Evolutionary conservation across 1,140 invertebrate species (phyloP).

Genomic region (Polypedilum vanderplanki): DNA sequence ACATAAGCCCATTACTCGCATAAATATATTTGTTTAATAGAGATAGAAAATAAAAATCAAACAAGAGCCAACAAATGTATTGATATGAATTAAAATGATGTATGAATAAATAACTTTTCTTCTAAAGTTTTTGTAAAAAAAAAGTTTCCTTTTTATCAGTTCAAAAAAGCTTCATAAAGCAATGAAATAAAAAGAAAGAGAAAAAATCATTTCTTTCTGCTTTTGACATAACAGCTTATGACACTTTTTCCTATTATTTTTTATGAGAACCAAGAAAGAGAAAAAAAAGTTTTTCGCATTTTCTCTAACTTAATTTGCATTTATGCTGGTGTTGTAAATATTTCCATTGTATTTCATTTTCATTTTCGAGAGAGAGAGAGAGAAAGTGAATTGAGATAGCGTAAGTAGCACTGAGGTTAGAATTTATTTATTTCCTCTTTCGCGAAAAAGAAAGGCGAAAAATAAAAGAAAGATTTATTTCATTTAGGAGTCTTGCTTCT

Average conservation of each 20-base stretch:
- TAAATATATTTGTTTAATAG: no score
- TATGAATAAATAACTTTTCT: background rate
- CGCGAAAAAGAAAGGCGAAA: background rate
- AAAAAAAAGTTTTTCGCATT: background rate
- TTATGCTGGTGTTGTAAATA: background rate
- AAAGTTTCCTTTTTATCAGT: background rate
- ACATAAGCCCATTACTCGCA: no score
- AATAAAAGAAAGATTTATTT: background rate
- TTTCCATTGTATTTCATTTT: background rate
- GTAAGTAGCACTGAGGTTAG: background rate
- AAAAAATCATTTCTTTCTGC: no score
- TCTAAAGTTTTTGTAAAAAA: background rate
- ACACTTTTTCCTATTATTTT: background rate
- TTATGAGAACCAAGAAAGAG: background rate
- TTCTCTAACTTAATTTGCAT: conserved; percentile 11
- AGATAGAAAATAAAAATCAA: no score
- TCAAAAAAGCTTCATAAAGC: background rate
- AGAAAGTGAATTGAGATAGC: background rate
- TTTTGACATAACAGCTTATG: background rate
- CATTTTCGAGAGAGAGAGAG: background rate
- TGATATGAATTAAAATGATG: no score
- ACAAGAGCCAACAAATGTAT: no score
- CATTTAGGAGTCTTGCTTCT: conserved; percentile 35
- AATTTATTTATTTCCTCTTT: background rate
- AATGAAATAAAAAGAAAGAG: no score